Percentiles rank a stretch among this genome's conserved stretches.
These are phyloP conservation scores for Monoplex corrugatus DNA, from an alignment of 2,888 invertebrate genomes.

Conservation along the genomic window DNA sequence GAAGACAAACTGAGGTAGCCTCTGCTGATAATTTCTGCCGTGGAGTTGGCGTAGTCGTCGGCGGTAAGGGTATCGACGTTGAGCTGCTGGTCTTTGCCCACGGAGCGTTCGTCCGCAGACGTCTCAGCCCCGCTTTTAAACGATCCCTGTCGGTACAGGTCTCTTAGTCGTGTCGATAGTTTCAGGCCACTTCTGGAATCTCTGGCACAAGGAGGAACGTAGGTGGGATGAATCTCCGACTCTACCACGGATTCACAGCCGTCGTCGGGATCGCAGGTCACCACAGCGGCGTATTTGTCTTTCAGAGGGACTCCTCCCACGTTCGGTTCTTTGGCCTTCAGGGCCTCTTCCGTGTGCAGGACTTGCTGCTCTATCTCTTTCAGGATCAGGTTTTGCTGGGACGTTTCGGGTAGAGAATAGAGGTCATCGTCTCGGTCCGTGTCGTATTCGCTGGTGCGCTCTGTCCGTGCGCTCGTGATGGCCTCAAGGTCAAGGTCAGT, in stretches of 20 bases:
- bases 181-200: neutral
- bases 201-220: conserved; percentile 29
- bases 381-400: conserved; percentile 39
- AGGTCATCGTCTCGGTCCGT: conserved; percentile 5
- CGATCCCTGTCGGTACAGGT: neutral
- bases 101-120: neutral
- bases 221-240: conserved; percentile 27
- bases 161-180: neutral
- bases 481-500: neutral
- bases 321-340: neutral
- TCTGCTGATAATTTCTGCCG: conserved; percentile 34
- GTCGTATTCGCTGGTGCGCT: conserved; percentile 45
- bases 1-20: conserved; percentile 35
- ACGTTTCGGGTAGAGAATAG: conserved; percentile 16
- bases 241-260: conserved; percentile 34
- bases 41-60: conserved; percentile 33
- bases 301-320: neutral
- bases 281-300: neutral
- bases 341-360: neutral
- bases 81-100: neutral
- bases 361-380: conserved; percentile 32
- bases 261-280: neutral
- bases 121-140: neutral
- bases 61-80: neutral
- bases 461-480: conserved; percentile 4